Evolutionary conservation across 2,797 vertebrate genomes (phyloP), one percentile per base, ranked within the genome.

Genomic region (Danio kyathit): DNA sequence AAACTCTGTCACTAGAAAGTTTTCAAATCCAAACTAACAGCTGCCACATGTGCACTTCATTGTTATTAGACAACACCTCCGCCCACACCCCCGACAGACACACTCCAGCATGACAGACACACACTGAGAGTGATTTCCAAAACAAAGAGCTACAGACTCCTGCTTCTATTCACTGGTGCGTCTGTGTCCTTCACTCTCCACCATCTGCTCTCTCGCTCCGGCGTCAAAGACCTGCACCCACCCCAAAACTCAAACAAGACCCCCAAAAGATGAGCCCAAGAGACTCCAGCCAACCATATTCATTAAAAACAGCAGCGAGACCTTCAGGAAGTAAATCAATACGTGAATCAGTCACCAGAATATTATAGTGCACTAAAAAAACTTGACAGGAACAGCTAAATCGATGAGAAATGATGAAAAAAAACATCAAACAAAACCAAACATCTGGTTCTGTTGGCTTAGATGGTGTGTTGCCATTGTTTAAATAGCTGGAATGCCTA

Each of bases 171-270:
- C 82, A 79, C 59, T 52, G 49, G 29, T 73, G n/a, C 72, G 17
- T 67, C 74, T 43, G 38, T 44, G 13, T 76, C 41, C 29, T 59
- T 16, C 76, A 80, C 74, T 82, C 66, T 21, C 16, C 21, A 56
- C 85, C 85, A 85, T 85, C 87, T 85, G 85, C 46, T 70, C 78
- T 5, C 54, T 78, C 76, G 65, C 82, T 82, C 76, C 84, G 46
- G 65, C 73, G 82, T 78, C 72, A 78, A 83, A 79, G 70, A 84
- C 79, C 41, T 77, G 21, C 13, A 57, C 76, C 41, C 49, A 44
- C 72, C 75, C 12, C 67, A 44, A 61, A 67, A 52, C 80, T 44
- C 61, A 79, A 6, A 49, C 69, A 14, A 49, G 54, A 48, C 48
- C 66, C 63, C 74, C 56, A 70, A 70, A 60, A 70, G 44, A 70